These are phyloP conservation scores for Mantis religiosa DNA, from an alignment of 2,888 invertebrate genomes.

Conservation along the genomic window DNA sequence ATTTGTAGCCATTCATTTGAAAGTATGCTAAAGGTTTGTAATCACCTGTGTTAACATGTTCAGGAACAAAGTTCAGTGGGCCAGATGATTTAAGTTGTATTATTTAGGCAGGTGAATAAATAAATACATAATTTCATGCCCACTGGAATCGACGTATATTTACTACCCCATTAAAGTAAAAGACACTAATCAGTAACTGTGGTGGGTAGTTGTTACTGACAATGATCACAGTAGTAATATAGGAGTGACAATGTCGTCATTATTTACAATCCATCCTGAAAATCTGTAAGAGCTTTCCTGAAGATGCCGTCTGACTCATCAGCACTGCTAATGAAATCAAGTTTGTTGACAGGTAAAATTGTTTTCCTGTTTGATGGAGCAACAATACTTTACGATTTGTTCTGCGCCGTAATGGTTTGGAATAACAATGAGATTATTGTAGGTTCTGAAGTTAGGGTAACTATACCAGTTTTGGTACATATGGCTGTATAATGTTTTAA, in stretches of 20 bases:
- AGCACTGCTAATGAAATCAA: background rate
- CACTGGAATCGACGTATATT: background rate
- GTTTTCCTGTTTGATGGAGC: background rate
- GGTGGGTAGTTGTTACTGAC: background rate
- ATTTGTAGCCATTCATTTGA: background rate
- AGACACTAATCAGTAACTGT: background rate
- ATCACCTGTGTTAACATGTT: background rate
- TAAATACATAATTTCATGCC: background rate
- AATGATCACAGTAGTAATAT: background rate
- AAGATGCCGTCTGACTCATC: background rate
- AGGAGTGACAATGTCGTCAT: background rate
- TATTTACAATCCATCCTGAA: background rate
- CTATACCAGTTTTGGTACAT: background rate
- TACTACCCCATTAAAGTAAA: background rate
- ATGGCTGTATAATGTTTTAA: constrained; percentile 30
- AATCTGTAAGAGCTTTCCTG: background rate
- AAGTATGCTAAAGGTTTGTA: background rate
- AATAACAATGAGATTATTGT: background rate
- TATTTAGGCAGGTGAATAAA: background rate
- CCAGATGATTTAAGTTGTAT: background rate
- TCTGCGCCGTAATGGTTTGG: background rate
- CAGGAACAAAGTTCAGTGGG: background rate
- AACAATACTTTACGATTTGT: background rate
- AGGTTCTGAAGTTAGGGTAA: background rate
- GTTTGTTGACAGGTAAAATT: background rate